phyloP scores from a whole-genome alignment of 2,113 vertebrate species.

The Panthera uncia region DNA sequence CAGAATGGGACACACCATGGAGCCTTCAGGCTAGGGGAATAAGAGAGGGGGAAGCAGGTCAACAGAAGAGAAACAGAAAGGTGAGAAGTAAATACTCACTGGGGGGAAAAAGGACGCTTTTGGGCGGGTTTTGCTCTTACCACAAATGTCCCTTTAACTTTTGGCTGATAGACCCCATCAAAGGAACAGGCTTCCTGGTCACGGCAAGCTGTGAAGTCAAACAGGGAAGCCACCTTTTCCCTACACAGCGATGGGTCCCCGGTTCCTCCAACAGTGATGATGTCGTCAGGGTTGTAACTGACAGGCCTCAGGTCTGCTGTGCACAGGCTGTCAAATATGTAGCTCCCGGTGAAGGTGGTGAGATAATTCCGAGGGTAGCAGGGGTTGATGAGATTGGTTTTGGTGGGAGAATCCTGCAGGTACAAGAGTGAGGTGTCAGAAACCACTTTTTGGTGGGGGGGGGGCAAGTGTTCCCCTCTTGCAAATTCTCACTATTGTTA shows the following conservation, averaged over 20 bases:
- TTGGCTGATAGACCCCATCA: constrained; percentile 89
- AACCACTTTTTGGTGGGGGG: background rate
- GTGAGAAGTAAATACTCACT: background rate
- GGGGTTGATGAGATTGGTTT: constrained; percentile 85
- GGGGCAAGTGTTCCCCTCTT: background rate
- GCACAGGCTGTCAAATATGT: constrained; percentile 90
- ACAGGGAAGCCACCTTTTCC: constrained; percentile 86
- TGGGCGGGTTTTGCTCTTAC: constrained; percentile 82
- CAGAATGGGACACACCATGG: background rate
- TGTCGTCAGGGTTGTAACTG: constrained; percentile 76
- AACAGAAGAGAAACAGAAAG: background rate
- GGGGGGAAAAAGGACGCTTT: background rate
- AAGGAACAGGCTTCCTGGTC: constrained; percentile 87
- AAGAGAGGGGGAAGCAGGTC: background rate
- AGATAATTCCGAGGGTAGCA: constrained; percentile 89
- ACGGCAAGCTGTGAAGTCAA: constrained; percentile 88
- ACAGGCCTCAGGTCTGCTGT: constrained; percentile 82
- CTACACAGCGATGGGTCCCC: constrained; percentile 86
- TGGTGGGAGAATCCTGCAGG: constrained; percentile 75
- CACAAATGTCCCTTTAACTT: constrained; percentile 90
- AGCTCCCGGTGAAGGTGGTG: constrained; percentile 73
- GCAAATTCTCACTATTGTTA: background rate
- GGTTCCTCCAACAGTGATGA: constrained; percentile 85
- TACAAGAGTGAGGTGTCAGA: background rate
- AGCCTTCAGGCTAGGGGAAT: background rate